Evolutionary conservation across 1,140 invertebrate species (phyloP), one percentile per base, ranked within the genome.

Genomic region (Andrena cerasifolii): DNA sequence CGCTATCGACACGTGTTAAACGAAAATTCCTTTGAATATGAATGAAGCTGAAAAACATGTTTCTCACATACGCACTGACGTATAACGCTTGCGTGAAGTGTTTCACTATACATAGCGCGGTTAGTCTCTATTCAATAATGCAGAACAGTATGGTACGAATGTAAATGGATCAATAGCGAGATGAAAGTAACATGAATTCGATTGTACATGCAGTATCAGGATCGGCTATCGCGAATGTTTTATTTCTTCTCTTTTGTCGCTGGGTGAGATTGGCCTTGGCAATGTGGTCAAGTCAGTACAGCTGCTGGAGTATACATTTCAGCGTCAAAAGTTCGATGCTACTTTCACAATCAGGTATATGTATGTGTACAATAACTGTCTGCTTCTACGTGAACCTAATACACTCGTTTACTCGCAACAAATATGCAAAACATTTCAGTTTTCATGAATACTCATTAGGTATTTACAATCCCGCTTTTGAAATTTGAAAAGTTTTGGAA

Each of bases 321-420:
- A 74, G 53, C 63, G 71, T 79, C 63, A 43, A 58, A 79, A 77
- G 89, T 89, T 90, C 89, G 89, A 90, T 90, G 89, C 86, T 84
- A 91, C 90, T 92, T 92, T 92, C 89, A 89, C 89, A 84, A 87
- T 74, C 82, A 68, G 80, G 84, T 83, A 82, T 83, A 84, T 84
- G 84, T 77, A 86, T 86, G 86, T 86, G 79, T 82, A 79, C n/a
- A n/a, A n/a, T 80, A 24, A 40, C 36, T 40, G 10, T 40, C 6
- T 10, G 12, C n/a, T 63, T 80, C 78, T 78, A 45, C 62, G 66
- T 65, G 54, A 65, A 53, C 83, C 83, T 71, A 75, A 72, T 77
- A 86, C 87, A 88, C 86, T 83, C 82, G 85, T 88, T 87, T 86
- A n/a, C n/a, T n/a, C n/a, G n/a, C n/a, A n/a, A n/a, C n/a, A n/a